A percentile compares a stretch with the other conserved stretches of the same genome.
These are phyloP conservation scores for Conchocele bisecta DNA, from an alignment of 2,888 invertebrate genomes.

Conservation along the genomic window DNA sequence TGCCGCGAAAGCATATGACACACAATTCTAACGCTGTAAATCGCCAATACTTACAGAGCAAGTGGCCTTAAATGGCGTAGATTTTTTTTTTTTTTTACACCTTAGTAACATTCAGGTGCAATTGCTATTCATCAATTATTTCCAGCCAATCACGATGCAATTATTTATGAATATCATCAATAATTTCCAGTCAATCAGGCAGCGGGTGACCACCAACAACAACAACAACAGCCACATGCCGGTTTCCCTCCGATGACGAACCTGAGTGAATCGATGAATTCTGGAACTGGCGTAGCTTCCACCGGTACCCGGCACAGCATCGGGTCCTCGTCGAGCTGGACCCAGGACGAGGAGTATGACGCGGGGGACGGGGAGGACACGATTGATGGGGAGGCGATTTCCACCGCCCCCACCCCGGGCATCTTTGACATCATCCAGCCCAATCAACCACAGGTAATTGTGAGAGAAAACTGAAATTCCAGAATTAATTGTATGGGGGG, in stretches of 20 bases:
- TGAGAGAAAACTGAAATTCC: no score
- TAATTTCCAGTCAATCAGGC: constrained; percentile 38
- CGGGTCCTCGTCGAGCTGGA: constrained; percentile 57
- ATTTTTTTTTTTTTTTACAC: no score
- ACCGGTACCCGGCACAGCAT: constrained; percentile 48
- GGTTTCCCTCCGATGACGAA: constrained; percentile 42
- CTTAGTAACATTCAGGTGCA: no score
- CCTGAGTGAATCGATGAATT: constrained; percentile 47
- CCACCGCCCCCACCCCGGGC: constrained; percentile 26
- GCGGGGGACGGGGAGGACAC: constrained; percentile 47
- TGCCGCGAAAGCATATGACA: no score
- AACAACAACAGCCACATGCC: no score
- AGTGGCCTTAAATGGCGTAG: no score
- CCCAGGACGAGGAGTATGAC: constrained; percentile 57
- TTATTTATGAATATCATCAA: no score
- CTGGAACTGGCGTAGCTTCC: constrained; percentile 23
- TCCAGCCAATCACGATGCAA: no score
- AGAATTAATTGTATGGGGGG: no score
- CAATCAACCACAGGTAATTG: constrained; percentile 15
- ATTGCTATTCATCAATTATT: no score
- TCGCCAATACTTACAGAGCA: no score
- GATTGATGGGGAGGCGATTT: constrained; percentile 37
- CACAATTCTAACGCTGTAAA: no score
- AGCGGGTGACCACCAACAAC: constrained; percentile 4
- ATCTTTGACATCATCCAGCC: constrained; percentile 55